Evolutionary conservation across 2,797 vertebrate genomes (phyloP), one percentile per base, ranked within the genome.

Genomic region (Telmatherina bonti): DNA sequence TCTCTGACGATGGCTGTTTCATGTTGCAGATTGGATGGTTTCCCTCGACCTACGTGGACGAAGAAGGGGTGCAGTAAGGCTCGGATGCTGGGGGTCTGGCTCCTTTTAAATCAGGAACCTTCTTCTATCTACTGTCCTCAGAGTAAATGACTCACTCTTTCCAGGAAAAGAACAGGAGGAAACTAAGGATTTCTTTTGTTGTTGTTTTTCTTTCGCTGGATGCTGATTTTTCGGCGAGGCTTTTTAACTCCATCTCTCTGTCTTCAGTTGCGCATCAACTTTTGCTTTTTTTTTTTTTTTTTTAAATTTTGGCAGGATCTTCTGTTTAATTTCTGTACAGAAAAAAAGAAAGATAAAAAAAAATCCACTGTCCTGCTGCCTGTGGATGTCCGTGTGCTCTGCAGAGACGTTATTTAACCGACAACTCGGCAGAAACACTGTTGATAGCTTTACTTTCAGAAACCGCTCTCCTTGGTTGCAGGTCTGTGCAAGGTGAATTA

Each of bases 11-110:
- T 64, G 6, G 31, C 45, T 57, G 6, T 64, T 47, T 75, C 53
- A 3, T 82, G n/a, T 79, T 72, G 16, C 93, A 99, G 98, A 95
- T 99, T 0, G 98, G 98, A 78, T 99, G 98, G 98, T 99, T 99
- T 82, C 98, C 98, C 51, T 99, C 98, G 0, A 99, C 98, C 0
- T 99, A 99, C 0, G 98, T 99, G 56, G 98, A 99, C 57, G 98
- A 99, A 83, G 98, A 99, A 74, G 96, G 96, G 0, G 87, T 95
- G 61, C 97, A 98, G 77, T 98, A 86, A 92, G 64, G 76, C 62
- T 68, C 29, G 54, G 87, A 70, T 38, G 45, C 74, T 26, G 57
- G 68, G 31, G 38, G 41, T 70, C 67, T 38, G 53, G 63, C 75
- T 82, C 70, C 59, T 76, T 78, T 69, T 66, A 76, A 85, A 84